Evolutionary conservation across 2,797 vertebrate species (phyloP).

Genomic region (Siniperca undulata): DNA sequence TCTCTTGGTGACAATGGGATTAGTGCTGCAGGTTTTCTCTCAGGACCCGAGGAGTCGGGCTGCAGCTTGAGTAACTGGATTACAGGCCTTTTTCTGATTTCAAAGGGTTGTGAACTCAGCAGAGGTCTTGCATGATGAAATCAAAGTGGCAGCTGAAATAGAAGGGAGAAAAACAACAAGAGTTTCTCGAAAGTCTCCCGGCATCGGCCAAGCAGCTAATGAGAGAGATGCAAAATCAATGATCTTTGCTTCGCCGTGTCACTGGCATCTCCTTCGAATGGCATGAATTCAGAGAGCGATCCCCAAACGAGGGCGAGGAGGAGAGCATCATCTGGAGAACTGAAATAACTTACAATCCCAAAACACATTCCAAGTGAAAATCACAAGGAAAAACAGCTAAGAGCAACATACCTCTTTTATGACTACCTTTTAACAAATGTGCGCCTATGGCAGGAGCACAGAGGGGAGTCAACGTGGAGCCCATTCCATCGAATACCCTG

Average conservation of each 20-base stretch:
- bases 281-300: conserved; percentile 23
- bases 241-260: conserved; percentile 62
- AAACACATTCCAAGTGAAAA: conserved; percentile 30
- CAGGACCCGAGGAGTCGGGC: conserved; percentile 85
- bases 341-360: conserved; percentile 14
- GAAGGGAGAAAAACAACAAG: conserved; percentile 82
- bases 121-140: conserved; percentile 96
- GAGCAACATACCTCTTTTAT: conserved; percentile 30
- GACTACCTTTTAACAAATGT: conserved; percentile 53
- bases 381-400: conserved; percentile 39
- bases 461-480: conserved; percentile 70
- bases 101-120: conserved; percentile 97
- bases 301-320: not conserved
- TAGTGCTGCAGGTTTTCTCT: conserved; percentile 84
- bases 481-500: conserved; percentile 79
- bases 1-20: conserved; percentile 78
- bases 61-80: conserved; percentile 92
- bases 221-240: conserved; percentile 73
- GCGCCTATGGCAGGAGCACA: conserved; percentile 43
- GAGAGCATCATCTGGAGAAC: conserved; percentile 10
- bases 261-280: conserved; percentile 9
- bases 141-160: conserved; percentile 97
- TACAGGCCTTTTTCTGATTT: conserved; percentile 95
- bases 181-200: conserved; percentile 82
- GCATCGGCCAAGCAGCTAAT: conserved; percentile 80